These are phyloP conservation scores for Drosophila busckii DNA, from an alignment of 1,140 invertebrate genomes.

Conservation along the genomic window DNA sequence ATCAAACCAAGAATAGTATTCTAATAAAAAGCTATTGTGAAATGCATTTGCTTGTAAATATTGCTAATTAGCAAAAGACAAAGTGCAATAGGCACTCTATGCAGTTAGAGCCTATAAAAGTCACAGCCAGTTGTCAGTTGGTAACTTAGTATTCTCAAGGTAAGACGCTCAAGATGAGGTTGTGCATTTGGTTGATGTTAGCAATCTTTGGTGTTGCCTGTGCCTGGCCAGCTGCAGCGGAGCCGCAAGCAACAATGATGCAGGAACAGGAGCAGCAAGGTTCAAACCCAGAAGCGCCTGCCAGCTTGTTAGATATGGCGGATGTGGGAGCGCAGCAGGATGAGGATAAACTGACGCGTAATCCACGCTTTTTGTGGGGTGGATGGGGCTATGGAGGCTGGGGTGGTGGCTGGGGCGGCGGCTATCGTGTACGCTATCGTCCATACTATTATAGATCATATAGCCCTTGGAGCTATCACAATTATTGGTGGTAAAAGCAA, in stretches of 20 bases:
- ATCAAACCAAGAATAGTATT: background rate
- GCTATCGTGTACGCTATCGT: conserved; percentile 2
- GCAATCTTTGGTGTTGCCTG: conserved; percentile 1
- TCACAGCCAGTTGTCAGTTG: background rate
- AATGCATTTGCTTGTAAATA: conserved; percentile 21
- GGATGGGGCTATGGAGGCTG: conserved; percentile 7
- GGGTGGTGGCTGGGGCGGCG: conserved; percentile 15
- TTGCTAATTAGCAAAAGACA: conserved; percentile 27
- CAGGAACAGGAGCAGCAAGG: background rate
- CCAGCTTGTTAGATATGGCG: conserved; percentile 29
- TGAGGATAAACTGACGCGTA: conserved; percentile 13
- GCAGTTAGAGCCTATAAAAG: conserved; percentile 31
- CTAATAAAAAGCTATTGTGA: background rate
- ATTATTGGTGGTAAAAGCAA: conserved; percentile 34
- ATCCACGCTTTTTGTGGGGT: conserved; percentile 28
- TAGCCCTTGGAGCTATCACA: conserved; percentile 26
- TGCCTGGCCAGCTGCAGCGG: conserved; percentile 3
- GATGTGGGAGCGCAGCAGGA: conserved; percentile 38
- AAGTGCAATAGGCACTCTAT: conserved; percentile 9
- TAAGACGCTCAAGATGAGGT: conserved; percentile 13
- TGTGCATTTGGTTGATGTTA: conserved; percentile 7
- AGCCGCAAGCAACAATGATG: background rate
- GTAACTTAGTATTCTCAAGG: background rate
- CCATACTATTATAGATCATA: conserved; percentile 1
- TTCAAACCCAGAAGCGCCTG: background rate